phyloP scores from a whole-genome alignment of 2,888 invertebrate species.

The Caenorhabditis sp. region DNA sequence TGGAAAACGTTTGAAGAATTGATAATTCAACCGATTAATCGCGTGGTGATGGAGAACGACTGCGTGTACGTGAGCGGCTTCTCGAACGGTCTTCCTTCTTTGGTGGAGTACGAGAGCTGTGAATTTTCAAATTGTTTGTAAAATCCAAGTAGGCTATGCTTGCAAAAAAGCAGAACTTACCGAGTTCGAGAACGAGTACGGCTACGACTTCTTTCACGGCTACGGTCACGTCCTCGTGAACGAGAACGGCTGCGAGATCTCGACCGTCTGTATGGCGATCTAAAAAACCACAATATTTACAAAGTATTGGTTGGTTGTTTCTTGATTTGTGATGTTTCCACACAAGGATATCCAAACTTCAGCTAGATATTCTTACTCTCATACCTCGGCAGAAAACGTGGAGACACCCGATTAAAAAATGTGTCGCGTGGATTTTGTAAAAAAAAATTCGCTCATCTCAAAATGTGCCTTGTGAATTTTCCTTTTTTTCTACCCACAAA shows the following conservation, averaged over 20 bases:
- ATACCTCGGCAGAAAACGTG: too few species aligned
- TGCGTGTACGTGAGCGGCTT: conserved; percentile 33
- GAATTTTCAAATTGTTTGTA: conserved; percentile 1
- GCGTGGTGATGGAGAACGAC: conserved; percentile 39
- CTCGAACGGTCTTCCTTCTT: conserved; percentile 39
- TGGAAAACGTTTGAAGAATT: neutral
- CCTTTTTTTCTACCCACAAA: too few species aligned
- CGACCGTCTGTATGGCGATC: conserved; percentile 41
- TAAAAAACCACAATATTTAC: conserved; percentile 3
- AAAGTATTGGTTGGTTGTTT: neutral
- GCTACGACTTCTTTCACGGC: conserved; percentile 30
- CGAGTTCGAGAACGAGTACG: conserved; percentile 36
- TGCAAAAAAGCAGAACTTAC: conserved; percentile 11
- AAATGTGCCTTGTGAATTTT: too few species aligned
- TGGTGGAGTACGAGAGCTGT: conserved; percentile 41
- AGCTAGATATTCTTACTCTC: too few species aligned
- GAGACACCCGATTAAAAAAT: too few species aligned
- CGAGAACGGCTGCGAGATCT: conserved; percentile 33
- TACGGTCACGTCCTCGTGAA: conserved; percentile 41
- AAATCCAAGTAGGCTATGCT: too few species aligned
- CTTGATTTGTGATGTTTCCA: neutral
- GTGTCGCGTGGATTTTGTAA: too few species aligned
- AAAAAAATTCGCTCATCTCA: too few species aligned
- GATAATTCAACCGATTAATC: conserved; percentile 9
- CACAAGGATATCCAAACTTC: neutral